phyloP scores from a whole-genome alignment of 2,888 invertebrate species.

The Melanchra persicariae region DNA sequence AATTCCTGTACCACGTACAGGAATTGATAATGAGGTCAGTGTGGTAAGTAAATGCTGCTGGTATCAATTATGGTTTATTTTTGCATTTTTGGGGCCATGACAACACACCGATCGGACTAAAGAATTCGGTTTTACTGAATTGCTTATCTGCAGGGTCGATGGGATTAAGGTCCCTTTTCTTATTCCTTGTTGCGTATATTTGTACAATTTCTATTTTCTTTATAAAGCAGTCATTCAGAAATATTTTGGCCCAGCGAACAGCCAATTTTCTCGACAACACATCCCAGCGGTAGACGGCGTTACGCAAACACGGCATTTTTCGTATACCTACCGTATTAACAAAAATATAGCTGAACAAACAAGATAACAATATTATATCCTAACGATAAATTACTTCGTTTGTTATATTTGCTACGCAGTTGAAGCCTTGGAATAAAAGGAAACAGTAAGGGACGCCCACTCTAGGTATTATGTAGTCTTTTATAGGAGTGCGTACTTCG shows the following conservation, averaged over 20 bases:
- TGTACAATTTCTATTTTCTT: slow-evolving; percentile 38
- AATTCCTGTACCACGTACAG: too few species aligned
- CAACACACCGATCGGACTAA: not conserved
- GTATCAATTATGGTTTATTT: slow-evolving; percentile 10
- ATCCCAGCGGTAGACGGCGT: slow-evolving; percentile 42
- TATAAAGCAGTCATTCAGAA: slow-evolving; percentile 44
- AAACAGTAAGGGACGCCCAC: slow-evolving; percentile 65
- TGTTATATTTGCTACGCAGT: slow-evolving; percentile 65
- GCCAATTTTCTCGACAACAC: slow-evolving; percentile 58
- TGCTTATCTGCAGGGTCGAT: slow-evolving; percentile 13
- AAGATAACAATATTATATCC: slow-evolving; percentile 65
- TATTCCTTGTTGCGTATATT: slow-evolving; percentile 30
- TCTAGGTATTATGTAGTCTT: slow-evolving; percentile 47
- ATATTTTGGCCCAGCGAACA: slow-evolving; percentile 45
- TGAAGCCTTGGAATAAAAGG: slow-evolving; percentile 56
- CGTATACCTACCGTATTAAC: slow-evolving; percentile 54
- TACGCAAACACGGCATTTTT: slow-evolving; percentile 59
- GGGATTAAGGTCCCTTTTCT: slow-evolving; percentile 38
- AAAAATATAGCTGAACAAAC: slow-evolving; percentile 62
- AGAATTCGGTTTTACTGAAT: slow-evolving; percentile 30
- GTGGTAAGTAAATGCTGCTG: not conserved
- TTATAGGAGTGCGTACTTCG: slow-evolving; percentile 52
- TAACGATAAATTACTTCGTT: slow-evolving; percentile 66
- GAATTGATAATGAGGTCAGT: not conserved
- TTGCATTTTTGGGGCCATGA: not conserved